phyloP scores from a whole-genome alignment of 2,113 vertebrate genomes.

The Herpailurus yagouaroundi region DNA sequence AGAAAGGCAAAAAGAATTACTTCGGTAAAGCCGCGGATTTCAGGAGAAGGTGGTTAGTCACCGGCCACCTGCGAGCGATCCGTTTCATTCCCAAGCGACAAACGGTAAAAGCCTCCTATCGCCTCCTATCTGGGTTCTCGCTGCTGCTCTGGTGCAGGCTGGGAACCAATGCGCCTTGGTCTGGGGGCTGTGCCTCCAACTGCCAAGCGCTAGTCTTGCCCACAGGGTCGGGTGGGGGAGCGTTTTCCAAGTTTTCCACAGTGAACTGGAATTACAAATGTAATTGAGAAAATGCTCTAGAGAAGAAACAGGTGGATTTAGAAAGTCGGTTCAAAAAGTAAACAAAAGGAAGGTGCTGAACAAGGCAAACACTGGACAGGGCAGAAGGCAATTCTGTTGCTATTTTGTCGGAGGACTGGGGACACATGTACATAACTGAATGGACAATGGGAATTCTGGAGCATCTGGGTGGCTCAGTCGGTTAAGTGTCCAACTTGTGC shows the following conservation, averaged over 20 bases:
- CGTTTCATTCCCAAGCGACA: not conserved
- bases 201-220: not conserved
- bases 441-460: not conserved
- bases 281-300: not conserved
- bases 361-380: not conserved
- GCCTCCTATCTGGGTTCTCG: not conserved
- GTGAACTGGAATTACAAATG: not conserved
- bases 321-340: constrained; percentile 6
- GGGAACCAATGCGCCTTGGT: not conserved
- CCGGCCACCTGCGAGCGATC: not conserved
- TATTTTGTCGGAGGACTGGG: not conserved
- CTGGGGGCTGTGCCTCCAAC: not conserved
- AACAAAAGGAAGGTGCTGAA: not conserved
- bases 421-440: not conserved
- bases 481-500: too few species aligned
- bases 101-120: not conserved
- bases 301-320: constrained; percentile 17
- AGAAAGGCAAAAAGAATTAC: not conserved
- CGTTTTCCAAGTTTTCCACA: not conserved
- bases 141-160: not conserved
- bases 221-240: not conserved
- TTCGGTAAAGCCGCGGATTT: not conserved
- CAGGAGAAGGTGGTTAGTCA: not conserved
- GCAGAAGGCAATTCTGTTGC: not conserved
- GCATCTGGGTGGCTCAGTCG: too few species aligned